phyloP scores from a whole-genome alignment of 2,113 vertebrate species.

The Urocitellus parryii region DNA sequence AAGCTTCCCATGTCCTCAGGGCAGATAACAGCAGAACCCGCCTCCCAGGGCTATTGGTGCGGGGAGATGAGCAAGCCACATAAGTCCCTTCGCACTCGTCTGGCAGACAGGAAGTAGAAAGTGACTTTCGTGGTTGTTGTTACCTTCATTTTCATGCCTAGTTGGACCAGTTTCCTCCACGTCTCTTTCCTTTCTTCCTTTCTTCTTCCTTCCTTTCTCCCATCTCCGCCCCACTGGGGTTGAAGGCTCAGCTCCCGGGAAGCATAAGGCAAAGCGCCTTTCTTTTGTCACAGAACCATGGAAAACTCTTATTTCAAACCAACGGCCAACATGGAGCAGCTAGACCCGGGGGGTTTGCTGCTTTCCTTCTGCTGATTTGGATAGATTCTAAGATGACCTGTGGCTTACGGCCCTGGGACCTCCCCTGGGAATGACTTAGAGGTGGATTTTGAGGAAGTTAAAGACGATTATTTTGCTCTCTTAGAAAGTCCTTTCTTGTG shows the following conservation, averaged over 20 bases:
- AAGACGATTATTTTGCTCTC: neutral
- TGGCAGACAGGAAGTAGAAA: accelerated
- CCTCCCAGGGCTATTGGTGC: neutral
- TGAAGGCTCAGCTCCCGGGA: neutral
- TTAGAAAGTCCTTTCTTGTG: neutral
- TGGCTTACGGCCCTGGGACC: neutral
- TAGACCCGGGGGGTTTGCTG: neutral
- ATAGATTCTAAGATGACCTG: neutral
- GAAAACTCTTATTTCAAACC: neutral
- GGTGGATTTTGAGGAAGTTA: neutral
- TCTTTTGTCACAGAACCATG: neutral
- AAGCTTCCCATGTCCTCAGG: neutral
- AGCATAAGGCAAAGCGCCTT: neutral
- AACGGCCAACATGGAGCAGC: neutral
- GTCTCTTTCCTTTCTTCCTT: neutral
- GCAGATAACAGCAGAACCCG: neutral
- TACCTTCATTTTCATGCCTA: neutral
- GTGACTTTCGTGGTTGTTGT: neutral
- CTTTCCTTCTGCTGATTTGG: neutral
- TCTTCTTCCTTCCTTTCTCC: no score
- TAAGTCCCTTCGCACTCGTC: neutral
- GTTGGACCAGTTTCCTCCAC: neutral
- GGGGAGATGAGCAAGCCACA: neutral
- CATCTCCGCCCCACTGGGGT: no score
- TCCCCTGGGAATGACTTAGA: neutral